phyloP scores from a whole-genome alignment of 2,888 invertebrate genomes.

The Macrophya alboannulata region DNA sequence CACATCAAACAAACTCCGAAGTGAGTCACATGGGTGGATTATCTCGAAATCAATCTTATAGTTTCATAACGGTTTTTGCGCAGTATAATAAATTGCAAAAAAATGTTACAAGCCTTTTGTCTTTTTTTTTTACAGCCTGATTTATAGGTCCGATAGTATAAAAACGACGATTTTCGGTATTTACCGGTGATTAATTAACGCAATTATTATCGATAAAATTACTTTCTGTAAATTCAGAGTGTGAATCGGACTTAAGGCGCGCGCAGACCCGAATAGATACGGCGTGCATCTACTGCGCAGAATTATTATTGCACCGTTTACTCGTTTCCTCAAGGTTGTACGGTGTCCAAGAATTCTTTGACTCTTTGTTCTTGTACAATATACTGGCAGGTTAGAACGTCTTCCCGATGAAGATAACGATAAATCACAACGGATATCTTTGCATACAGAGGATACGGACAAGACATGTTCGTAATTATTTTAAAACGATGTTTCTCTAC shows the following conservation, averaged over 20 bases:
- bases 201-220: not conserved
- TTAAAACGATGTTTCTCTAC: not conserved
- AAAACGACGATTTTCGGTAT: not conserved
- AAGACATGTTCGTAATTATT: not conserved
- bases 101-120: not conserved
- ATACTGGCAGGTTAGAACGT: conserved; percentile 16
- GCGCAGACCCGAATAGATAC: conserved; percentile 40
- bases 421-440: not conserved
- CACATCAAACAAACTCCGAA: conserved; percentile 14
- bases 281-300: conserved; percentile 55
- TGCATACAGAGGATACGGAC: no score
- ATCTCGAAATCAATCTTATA: conserved; percentile 42
- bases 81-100: not conserved
- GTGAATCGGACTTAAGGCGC: conserved; percentile 15
- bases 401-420: conserved; percentile 16
- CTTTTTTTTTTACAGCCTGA: not conserved
- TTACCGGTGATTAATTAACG: not conserved
- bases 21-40: conserved; percentile 42
- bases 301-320: conserved; percentile 57
- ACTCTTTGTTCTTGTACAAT: conserved; percentile 53
- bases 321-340: conserved; percentile 55
- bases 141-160: not conserved
- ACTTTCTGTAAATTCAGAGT: not conserved
- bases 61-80: conserved; percentile 31
- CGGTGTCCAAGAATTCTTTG: conserved; percentile 51